phyloP scores from a whole-genome alignment of 1,140 invertebrate species.

The Drosophila ficusphila region DNA sequence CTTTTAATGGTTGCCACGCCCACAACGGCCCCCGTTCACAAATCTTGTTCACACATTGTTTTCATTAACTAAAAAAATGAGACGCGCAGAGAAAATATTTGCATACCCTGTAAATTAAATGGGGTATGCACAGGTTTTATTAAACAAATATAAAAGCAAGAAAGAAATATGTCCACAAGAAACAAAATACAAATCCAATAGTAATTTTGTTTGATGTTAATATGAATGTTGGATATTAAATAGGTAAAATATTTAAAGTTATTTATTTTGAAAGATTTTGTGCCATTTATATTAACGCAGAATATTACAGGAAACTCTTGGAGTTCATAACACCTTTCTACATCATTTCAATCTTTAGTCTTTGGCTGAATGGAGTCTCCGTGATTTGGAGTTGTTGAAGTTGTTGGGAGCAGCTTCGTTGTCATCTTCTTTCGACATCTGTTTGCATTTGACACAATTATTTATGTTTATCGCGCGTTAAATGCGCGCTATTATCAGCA shows the following conservation, averaged over 20 bases:
- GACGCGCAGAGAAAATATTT: constrained; percentile 54
- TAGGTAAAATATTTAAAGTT: no score
- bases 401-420: constrained; percentile 34
- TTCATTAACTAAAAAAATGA: constrained; percentile 69
- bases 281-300: no score
- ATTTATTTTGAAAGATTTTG: no score
- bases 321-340: not conserved
- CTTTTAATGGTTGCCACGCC: constrained; percentile 68
- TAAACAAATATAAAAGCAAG: not conserved
- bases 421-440: constrained; percentile 62
- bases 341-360: constrained; percentile 6
- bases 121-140: not conserved
- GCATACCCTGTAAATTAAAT: constrained; percentile 26
- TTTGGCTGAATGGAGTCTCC: constrained; percentile 51
- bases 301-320: not conserved
- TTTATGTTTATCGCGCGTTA: constrained; percentile 84
- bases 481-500: constrained; percentile 82
- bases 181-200: not conserved
- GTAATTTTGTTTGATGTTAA: no score
- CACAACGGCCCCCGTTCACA: constrained; percentile 33
- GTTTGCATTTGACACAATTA: constrained; percentile 83
- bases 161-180: not conserved
- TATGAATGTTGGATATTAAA: no score
- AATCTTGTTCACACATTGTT: constrained; percentile 81
- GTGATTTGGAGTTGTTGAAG: constrained; percentile 57